phyloP scores from a whole-genome alignment of 2,113 vertebrate genomes.

The Paratilapia polleni region DNA sequence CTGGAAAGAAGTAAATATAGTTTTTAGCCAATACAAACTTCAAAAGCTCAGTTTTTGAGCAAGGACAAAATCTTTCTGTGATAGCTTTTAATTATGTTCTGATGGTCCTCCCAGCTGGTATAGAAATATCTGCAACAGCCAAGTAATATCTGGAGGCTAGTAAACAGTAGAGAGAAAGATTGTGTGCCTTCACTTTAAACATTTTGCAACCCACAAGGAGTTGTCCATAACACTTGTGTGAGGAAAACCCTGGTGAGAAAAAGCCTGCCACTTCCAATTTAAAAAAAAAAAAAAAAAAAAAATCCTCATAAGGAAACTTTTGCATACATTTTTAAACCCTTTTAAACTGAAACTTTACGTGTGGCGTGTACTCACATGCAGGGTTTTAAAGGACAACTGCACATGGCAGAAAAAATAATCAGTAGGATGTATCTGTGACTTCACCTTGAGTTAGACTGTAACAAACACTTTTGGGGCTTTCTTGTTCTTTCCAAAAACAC shows the following conservation, averaged over 20 bases:
- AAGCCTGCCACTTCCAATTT: neutral
- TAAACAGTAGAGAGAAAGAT: constrained; percentile 50
- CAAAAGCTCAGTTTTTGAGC: constrained; percentile 42
- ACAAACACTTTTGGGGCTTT: constrained; percentile 27
- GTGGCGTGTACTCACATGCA: neutral
- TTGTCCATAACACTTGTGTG: neutral
- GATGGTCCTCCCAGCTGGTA: constrained; percentile 54
- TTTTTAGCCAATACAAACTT: constrained; percentile 54
- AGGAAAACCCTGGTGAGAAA: neutral
- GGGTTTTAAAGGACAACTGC: neutral
- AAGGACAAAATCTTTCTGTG: constrained; percentile 40
- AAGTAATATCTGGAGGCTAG: constrained; percentile 59
- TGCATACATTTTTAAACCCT: neutral
- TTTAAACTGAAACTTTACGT: neutral
- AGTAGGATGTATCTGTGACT: constrained; percentile 7
- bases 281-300: neutral
- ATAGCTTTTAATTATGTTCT: constrained; percentile 70
- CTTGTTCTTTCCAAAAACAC: constrained; percentile 20
- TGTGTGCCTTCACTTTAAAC: constrained; percentile 40
- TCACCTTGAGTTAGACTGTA: constrained; percentile 48
- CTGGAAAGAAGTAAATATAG: constrained; percentile 41
- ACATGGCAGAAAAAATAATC: neutral
- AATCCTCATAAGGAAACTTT: neutral
- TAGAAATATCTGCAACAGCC: constrained; percentile 40
- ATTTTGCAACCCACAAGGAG: constrained; percentile 11